A percentile compares a stretch with the other conserved stretches of the same genome.
These are phyloP conservation scores for Argentina silus DNA, from an alignment of 2,797 vertebrate genomes.

Conservation along the genomic window DNA sequence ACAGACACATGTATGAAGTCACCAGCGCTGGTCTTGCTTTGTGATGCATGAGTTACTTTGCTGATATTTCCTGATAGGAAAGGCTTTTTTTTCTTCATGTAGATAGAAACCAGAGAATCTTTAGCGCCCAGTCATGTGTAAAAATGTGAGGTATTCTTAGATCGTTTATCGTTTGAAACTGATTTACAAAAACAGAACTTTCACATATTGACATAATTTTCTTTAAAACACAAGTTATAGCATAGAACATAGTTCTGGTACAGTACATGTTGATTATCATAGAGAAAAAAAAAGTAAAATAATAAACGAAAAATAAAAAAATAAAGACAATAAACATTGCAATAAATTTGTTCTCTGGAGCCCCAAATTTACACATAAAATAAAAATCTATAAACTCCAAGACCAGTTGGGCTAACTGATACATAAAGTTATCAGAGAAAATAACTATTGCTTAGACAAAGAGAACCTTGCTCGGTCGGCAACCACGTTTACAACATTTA, in stretches of 20 bases:
- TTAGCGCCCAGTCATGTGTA: slow-evolving; percentile 61
- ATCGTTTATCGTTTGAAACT: slow-evolving; percentile 74
- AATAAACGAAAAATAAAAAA: slow-evolving; percentile 75
- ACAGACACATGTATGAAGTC: slow-evolving; percentile 60
- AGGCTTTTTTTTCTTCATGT: slow-evolving; percentile 27
- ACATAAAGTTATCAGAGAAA: slow-evolving; percentile 75
- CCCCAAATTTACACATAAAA: slow-evolving; percentile 89
- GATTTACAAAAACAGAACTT: slow-evolving; percentile 69
- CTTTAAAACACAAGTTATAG: slow-evolving; percentile 74
- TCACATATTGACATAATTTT: slow-evolving; percentile 77
- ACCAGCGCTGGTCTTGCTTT: slow-evolving; percentile 54
- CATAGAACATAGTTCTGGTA: slow-evolving; percentile 76
- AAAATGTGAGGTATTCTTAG: slow-evolving; percentile 82
- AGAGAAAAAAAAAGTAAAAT: slow-evolving; percentile 67
- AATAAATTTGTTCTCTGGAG: slow-evolving; percentile 85
- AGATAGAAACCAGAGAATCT: slow-evolving; percentile 56
- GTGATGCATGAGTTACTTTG: slow-evolving; percentile 59
- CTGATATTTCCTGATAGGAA: slow-evolving; percentile 52
- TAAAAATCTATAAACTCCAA: slow-evolving; percentile 86
- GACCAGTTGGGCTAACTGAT: slow-evolving; percentile 82
- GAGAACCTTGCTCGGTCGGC: slow-evolving; percentile 68
- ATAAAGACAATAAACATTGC: slow-evolving; percentile 79
- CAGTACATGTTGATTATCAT: slow-evolving; percentile 82
- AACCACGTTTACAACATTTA: slow-evolving; percentile 79
- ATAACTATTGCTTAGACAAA: slow-evolving; percentile 67